These are phyloP conservation scores for Lucilia cuprina DNA, from an alignment of 1,140 invertebrate genomes.

Conservation along the genomic window DNA sequence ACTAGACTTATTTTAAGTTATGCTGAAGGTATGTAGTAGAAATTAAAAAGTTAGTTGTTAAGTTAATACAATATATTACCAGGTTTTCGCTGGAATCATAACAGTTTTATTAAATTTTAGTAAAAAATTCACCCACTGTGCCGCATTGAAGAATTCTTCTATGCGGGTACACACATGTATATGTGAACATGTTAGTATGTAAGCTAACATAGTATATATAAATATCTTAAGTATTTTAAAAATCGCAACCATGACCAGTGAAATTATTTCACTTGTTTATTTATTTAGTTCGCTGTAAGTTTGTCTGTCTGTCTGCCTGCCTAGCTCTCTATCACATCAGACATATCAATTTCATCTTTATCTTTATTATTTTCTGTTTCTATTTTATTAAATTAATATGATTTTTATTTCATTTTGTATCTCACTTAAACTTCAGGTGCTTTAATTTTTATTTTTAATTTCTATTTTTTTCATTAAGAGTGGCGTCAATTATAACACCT, in stretches of 20 bases:
- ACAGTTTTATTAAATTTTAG: too few species aligned
- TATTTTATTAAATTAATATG: not conserved
- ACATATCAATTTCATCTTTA: not conserved
- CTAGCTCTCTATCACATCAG: not conserved
- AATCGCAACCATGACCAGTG: slow-evolving; percentile 16
- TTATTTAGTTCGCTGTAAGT: not conserved
- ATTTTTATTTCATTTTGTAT: not conserved
- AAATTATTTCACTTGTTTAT: slow-evolving; percentile 13
- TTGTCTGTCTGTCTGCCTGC: not conserved
- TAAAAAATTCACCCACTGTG: too few species aligned
- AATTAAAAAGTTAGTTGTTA: too few species aligned
- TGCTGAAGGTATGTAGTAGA: too few species aligned
- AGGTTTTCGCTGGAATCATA: too few species aligned
- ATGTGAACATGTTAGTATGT: too few species aligned
- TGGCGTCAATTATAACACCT: not conserved
- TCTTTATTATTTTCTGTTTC: not conserved
- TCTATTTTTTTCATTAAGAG: not conserved
- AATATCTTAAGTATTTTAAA: not conserved
- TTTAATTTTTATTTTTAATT: not conserved
- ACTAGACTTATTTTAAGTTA: too few species aligned
- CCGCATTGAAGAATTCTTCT: not conserved
- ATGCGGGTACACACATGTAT: not conserved
- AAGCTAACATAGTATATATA: too few species aligned
- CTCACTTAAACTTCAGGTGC: not conserved
- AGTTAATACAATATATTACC: too few species aligned